These are phyloP conservation scores for Semnornis frantzii DNA, from an alignment of 2,113 vertebrate genomes.

Conservation along the genomic window DNA sequence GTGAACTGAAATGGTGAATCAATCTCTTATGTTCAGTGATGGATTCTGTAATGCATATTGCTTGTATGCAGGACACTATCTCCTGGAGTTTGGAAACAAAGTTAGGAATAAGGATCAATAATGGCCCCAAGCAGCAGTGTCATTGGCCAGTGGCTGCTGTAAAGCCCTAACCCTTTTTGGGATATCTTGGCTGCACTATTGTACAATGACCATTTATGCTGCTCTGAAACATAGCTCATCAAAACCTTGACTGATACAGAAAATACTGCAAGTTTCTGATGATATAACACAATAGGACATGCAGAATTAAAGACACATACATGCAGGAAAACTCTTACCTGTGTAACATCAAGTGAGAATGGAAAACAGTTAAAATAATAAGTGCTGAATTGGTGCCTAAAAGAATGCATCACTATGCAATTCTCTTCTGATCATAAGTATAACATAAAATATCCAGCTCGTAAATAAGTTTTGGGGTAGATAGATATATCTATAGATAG, in stretches of 20 bases:
- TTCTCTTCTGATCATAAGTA: not conserved
- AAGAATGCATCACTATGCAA: not conserved
- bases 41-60: not conserved
- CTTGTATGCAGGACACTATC: not conserved
- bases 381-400: not conserved
- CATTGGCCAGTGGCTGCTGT: not conserved
- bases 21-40: not conserved
- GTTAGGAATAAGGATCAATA: not conserved
- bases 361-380: not conserved
- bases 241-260: not conserved
- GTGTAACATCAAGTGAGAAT: not conserved
- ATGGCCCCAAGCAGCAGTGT: not conserved
- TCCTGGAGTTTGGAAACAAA: not conserved
- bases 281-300: not conserved
- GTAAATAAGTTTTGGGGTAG: not conserved
- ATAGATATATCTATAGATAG: not conserved
- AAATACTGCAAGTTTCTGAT: not conserved
- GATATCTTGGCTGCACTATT: not conserved
- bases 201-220: not conserved
- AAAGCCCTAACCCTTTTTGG: not conserved
- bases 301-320: not conserved
- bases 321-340: rapidly evolving
- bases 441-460: not conserved
- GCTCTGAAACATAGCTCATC: not conserved
- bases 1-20: not conserved